Evolutionary conservation across 2,113 vertebrate species (phyloP), one percentile per base, ranked within the genome.

Genomic region (Panurus biarmicus): DNA sequence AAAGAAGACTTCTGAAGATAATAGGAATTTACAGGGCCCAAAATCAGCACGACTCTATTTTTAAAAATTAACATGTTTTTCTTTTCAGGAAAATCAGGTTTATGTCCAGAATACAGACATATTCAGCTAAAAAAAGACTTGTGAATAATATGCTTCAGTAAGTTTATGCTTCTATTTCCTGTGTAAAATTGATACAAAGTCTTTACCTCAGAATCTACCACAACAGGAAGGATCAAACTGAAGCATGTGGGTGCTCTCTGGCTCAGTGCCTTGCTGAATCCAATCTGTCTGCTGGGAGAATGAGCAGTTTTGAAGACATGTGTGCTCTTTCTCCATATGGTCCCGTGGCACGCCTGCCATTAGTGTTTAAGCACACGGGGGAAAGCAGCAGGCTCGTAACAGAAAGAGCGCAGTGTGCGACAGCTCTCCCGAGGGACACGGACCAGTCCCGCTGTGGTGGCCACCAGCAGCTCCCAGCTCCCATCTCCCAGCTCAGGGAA

Each of bases 281-380:
- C 0, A 0, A 38, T 71, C 67, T 66, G 91, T 69, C 79, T 87
- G 95, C 70, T 90, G 80, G 36, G 85, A 94, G 80, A 89, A 92
- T 84, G 83, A 95, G 89, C 93, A 96, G 92, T 81, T 86, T 89
- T 56, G 64, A 26, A 58, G 69, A 92, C 57, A 83, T 22, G 53
- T 61, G 85, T 57, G 54, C 65, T 96, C 53, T 64, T 81, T 83
- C 44, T 53, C 86, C 84, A 87, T 66, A 77, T 76, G 83, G 57
- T 92, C n/a, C 84, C 87, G 25, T 1, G 0, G 62, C 6, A 5
- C 0, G 11, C 9, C 87, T 93, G 79, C 89, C 95, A 64, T 89
- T 72, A 93, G 61, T 79, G 79, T 95, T 94, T 89, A 82, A 89
- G 62, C 38, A 91, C 72, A 56, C 4, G 7, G 81, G 70, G 47